phyloP scores from a whole-genome alignment of 2,888 invertebrate genomes.

The Pyrrhosoma nymphula region DNA sequence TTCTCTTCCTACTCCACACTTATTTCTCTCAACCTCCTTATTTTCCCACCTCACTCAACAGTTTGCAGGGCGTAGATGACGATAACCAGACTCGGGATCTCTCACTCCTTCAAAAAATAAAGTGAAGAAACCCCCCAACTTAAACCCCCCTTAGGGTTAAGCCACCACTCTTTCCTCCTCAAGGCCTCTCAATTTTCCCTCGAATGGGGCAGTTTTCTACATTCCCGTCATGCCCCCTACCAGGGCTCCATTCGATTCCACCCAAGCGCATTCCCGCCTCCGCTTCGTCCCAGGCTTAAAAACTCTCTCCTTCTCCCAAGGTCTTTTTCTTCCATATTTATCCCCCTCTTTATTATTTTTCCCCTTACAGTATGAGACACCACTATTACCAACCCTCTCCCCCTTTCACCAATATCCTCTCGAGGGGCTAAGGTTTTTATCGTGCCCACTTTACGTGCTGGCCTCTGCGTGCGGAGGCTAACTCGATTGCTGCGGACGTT shows the following conservation, averaged over 20 bases:
- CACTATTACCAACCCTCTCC: neutral
- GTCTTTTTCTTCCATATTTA: neutral
- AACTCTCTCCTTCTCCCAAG: neutral
- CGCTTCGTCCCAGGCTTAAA: neutral
- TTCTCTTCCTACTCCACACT: too few species aligned
- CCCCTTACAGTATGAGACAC: neutral
- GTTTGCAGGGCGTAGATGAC: slow-evolving; percentile 1
- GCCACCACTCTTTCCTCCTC: neutral
- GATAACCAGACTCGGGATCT: slow-evolving; percentile 1
- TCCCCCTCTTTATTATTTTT: neutral
- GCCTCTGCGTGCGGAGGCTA: neutral
- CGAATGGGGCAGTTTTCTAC: neutral
- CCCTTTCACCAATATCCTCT: neutral
- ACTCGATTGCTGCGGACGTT: neutral
- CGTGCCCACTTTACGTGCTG: neutral
- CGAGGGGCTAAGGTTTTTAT: neutral
- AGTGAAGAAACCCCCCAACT: neutral
- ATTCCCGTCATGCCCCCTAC: neutral
- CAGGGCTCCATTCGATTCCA: neutral
- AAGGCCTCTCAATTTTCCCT: neutral
- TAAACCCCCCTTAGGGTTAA: neutral
- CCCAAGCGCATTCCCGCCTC: neutral
- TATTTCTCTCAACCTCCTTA: neutral
- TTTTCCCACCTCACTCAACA: neutral
- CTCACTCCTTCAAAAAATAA: neutral